phyloP scores from a whole-genome alignment of 2,797 vertebrate genomes.

The Molossus molossus region DNA sequence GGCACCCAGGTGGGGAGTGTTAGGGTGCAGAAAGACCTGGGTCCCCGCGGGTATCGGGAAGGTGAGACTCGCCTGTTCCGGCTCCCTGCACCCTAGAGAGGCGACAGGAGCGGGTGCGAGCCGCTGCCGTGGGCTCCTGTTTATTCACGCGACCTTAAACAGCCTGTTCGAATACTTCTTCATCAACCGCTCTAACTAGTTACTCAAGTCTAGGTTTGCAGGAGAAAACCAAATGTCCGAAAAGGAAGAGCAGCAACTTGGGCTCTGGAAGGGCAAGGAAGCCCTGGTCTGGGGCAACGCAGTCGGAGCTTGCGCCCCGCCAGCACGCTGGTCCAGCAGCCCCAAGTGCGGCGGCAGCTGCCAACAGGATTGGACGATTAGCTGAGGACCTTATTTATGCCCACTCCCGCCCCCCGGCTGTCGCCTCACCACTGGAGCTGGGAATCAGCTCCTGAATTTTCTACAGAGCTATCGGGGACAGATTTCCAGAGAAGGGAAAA shows the following conservation, averaged over 20 bases:
- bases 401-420: background rate
- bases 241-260: background rate
- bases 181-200: background rate
- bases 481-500: background rate
- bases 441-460: background rate
- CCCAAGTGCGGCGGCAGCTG: background rate
- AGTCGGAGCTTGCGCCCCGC: background rate
- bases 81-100: fast-evolving
- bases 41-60: background rate
- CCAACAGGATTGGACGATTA: fast-evolving
- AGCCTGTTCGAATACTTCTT: background rate
- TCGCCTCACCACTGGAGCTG: background rate
- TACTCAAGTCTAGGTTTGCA: background rate
- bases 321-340: background rate
- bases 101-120: background rate
- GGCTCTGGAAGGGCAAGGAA: background rate
- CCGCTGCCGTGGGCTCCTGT: background rate
- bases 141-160: constrained; percentile 36
- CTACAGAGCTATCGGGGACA: too few relatives aligned
- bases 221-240: background rate
- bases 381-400: background rate
- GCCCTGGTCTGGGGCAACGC: background rate
- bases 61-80: fast-evolving
- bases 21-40: background rate
- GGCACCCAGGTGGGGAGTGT: background rate